These are phyloP conservation scores for Cataglyphis cursor DNA, from an alignment of 2,888 invertebrate genomes.

Conservation along the genomic window DNA sequence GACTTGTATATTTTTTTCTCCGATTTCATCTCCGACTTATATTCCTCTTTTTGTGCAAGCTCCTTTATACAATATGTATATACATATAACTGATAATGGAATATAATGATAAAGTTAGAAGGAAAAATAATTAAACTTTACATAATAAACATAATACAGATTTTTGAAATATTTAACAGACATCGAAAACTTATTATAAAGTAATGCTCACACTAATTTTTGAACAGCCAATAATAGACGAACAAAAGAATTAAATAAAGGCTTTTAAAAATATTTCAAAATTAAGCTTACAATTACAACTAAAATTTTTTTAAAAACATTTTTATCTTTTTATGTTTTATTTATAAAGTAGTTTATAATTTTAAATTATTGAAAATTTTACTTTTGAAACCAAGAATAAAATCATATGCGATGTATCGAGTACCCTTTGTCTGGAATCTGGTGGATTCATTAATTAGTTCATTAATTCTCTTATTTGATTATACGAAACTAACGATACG, in stretches of 20 bases:
- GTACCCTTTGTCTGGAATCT: background rate
- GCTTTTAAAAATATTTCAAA: background rate
- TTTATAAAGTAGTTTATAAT: background rate
- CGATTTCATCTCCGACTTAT: background rate
- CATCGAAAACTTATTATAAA: background rate
- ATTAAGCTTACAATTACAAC: background rate
- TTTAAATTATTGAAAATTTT: background rate
- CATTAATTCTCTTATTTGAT: slow-evolving; percentile 18
- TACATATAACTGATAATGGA: background rate
- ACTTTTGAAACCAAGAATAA: background rate
- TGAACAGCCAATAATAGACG: background rate
- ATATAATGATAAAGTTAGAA: background rate
- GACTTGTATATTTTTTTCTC: background rate
- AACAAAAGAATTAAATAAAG: background rate
- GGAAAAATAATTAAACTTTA: slow-evolving; percentile 10
- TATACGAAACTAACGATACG: background rate
- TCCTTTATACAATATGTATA: background rate
- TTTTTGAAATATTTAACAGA: background rate
- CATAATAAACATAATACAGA: background rate
- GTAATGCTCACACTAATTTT: background rate
- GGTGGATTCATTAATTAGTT: background rate
- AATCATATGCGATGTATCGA: background rate
- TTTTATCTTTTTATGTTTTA: background rate
- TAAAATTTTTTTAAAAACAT: background rate
- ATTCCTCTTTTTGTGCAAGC: background rate